phyloP scores from a whole-genome alignment of 2,888 invertebrate genomes.

The Phortica magna region DNA sequence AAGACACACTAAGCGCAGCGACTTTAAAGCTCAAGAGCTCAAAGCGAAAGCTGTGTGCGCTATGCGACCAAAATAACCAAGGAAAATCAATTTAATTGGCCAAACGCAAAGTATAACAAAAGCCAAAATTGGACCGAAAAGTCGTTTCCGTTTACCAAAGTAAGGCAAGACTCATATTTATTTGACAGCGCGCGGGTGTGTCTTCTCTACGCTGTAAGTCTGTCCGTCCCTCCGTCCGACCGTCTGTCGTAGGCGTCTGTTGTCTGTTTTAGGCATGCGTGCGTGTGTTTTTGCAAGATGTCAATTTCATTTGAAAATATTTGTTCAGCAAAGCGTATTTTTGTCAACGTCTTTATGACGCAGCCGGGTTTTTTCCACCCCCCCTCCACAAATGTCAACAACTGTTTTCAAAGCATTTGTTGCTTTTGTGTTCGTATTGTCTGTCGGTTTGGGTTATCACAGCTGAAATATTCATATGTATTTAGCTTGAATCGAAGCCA shows the following conservation, averaged over 20 bases:
- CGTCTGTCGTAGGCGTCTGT: not conserved
- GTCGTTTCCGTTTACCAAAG: not conserved
- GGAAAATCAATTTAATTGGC: conserved; percentile 41
- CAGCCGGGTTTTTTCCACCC: too few relatives aligned
- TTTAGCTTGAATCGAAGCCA: too few relatives aligned
- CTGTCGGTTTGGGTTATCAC: too few relatives aligned
- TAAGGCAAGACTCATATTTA: conserved; percentile 25
- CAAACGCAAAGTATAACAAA: conserved; percentile 42
- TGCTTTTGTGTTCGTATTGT: conserved; percentile 49
- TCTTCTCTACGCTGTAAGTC: conserved; percentile 22
- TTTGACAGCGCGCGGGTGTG: conserved; percentile 60
- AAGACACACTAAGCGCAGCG: conserved; percentile 37
- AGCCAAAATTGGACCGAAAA: conserved; percentile 30
- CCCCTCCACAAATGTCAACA: too few relatives aligned
- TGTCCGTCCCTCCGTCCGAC: conserved; percentile 46
- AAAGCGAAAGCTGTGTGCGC: conserved; percentile 27
- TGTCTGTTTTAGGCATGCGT: conserved; percentile 37
- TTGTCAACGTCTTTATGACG: too few relatives aligned
- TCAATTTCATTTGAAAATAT: conserved; percentile 10
- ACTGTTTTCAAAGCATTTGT: conserved; percentile 30
- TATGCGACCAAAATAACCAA: conserved; percentile 47
- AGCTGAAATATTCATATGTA: too few relatives aligned
- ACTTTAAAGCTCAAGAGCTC: conserved; percentile 19
- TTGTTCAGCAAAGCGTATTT: not conserved
- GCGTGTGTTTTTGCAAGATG: conserved; percentile 41